These are phyloP conservation scores for Psettodes erumei DNA, from an alignment of 2,113 vertebrate genomes.

Conservation along the genomic window DNA sequence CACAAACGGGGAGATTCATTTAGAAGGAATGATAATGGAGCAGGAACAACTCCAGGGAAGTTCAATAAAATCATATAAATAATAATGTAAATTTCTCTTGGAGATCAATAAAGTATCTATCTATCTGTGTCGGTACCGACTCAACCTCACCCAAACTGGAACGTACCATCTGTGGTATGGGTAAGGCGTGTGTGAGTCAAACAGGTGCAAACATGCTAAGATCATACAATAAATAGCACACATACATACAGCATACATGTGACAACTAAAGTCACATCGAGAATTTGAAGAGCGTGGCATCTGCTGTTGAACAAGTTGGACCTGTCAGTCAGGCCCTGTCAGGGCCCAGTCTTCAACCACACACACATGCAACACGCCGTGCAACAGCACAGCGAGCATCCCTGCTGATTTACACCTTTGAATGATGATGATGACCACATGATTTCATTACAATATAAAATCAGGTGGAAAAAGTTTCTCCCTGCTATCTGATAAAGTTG, in stretches of 20 bases:
- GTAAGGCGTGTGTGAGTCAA: background rate
- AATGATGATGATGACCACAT: too few species aligned
- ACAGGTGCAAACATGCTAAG: background rate
- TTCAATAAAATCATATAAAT: background rate
- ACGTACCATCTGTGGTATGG: conserved; percentile 4
- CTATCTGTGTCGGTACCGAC: background rate
- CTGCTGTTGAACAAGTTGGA: background rate
- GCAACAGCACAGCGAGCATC: background rate
- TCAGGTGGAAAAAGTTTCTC: background rate
- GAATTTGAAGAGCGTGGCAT: background rate
- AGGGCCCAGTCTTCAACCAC: too few species aligned
- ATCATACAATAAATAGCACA: too few species aligned
- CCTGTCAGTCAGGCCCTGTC: too few species aligned
- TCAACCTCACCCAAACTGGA: background rate
- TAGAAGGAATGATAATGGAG: background rate
- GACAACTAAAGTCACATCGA: background rate
- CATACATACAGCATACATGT: too few species aligned
- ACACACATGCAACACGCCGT: background rate
- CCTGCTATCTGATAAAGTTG: background rate
- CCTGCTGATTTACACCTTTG: background rate
- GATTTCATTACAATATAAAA: too few species aligned
- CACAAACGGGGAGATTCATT: background rate
- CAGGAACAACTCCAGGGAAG: background rate
- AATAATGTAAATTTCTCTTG: too few species aligned
- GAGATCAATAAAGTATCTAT: too few species aligned